Percentiles rank a stretch among this genome's conserved stretches.
Conservation (phyloP, 2,888 invertebrate species). For the Epinotia ramella region DNA sequence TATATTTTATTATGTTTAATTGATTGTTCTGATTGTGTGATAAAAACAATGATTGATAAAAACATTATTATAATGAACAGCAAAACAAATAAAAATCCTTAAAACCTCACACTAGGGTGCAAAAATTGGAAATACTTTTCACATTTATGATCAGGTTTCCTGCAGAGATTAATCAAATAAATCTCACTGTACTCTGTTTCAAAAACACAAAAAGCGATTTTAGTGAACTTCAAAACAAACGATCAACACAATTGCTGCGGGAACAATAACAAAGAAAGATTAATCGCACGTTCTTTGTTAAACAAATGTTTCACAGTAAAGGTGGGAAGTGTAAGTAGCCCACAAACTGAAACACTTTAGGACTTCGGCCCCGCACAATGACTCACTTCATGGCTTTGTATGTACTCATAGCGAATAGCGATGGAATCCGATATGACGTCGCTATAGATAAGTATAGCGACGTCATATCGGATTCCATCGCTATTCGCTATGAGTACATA, state of each 20-base stretch:
- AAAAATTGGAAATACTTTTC: neutral
- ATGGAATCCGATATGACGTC: neutral
- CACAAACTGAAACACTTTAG: neutral
- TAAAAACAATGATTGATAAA: too few relatives aligned
- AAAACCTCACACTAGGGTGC: too few relatives aligned
- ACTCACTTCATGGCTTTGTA: neutral
- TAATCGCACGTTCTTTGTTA: slow-evolving; percentile 50
- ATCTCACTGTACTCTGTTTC: slow-evolving; percentile 26
- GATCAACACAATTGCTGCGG: slow-evolving; percentile 53
- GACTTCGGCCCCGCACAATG: neutral
- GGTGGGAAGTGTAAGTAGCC: neutral
- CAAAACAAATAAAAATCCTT: neutral
- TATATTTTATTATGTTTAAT: too few relatives aligned
- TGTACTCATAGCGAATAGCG: neutral
- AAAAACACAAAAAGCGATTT: slow-evolving; percentile 37
- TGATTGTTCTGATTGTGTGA: too few relatives aligned
- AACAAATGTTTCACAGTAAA: slow-evolving; percentile 43
- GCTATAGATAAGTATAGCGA: neutral
- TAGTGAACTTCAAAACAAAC: slow-evolving; percentile 56
- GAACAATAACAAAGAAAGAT: slow-evolving; percentile 57
- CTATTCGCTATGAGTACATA: neutral
- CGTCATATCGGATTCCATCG: neutral
- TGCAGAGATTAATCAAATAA: slow-evolving; percentile 25
- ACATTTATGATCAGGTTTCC: neutral
- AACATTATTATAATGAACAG: too few relatives aligned